Conservation (phyloP, 2,797 vertebrate species). For the Pelochelys cantorii region DNA sequence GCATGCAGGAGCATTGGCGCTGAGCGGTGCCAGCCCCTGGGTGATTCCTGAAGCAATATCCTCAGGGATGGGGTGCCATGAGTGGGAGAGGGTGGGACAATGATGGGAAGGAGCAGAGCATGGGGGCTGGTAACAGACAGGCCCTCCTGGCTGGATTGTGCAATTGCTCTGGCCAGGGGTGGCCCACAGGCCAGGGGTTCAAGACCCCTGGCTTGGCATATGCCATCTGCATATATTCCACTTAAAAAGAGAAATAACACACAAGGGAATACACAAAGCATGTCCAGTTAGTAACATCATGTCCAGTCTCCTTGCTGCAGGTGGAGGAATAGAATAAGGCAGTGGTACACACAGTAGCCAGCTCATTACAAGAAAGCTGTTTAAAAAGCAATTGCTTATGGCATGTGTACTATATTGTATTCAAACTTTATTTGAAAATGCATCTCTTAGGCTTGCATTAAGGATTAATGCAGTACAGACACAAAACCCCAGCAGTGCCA, state of each 20-base stretch:
- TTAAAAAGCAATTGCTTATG: not conserved
- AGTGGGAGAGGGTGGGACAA: too few species aligned
- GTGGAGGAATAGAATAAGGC: not conserved
- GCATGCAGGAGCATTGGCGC: too few species aligned
- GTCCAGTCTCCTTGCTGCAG: not conserved
- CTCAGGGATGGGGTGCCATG: too few species aligned
- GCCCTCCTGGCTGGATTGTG: too few species aligned
- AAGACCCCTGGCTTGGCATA: not conserved
- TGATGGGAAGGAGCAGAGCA: too few species aligned
- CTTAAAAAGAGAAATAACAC: not conserved
- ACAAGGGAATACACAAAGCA: not conserved
- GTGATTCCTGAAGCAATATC: too few species aligned
- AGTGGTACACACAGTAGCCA: not conserved
- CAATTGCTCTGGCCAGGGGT: too few species aligned
- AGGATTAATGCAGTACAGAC: not conserved
- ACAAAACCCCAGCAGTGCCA: not conserved
- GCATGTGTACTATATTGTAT: not conserved
- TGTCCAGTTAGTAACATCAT: not conserved
- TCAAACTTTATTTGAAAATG: not conserved
- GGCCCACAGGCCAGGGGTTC: too few species aligned
- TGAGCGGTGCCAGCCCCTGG: too few species aligned
- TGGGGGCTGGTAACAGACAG: too few species aligned
- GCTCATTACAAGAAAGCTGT: not conserved
- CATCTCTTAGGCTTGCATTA: not conserved
- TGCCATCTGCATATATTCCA: not conserved